Evolutionary conservation across 2,797 vertebrate genomes (phyloP).

Genomic region (Bradypodion ventrale): DNA sequence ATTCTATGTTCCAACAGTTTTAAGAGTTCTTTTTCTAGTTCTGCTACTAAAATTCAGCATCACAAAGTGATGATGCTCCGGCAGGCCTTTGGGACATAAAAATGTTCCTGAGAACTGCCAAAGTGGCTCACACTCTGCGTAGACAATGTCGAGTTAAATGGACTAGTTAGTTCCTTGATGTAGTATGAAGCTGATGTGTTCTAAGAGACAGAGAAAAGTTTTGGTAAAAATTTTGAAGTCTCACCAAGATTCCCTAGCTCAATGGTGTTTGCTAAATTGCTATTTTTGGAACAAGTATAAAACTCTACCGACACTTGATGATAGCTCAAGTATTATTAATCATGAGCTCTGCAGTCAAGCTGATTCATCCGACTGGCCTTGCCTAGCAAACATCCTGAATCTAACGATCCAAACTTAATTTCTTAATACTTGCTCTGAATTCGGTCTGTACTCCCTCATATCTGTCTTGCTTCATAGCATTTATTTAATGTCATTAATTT

Average conservation of each 20-base stretch:
- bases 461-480: not conserved
- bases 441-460: not conserved
- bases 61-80: too few species aligned
- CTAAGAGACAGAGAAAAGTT: not conserved
- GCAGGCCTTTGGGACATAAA: not conserved
- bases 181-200: not conserved
- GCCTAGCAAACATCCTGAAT: constrained; percentile 33
- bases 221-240: not conserved
- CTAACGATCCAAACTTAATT: not conserved
- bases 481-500: not conserved
- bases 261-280: not conserved
- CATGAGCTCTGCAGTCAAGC: constrained; percentile 11
- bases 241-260: not conserved
- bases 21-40: too few species aligned
- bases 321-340: constrained; percentile 27
- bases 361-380: constrained; percentile 9
- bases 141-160: not conserved
- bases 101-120: not conserved
- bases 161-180: too few species aligned
- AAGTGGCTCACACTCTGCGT: not conserved
- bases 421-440: constrained; percentile 22
- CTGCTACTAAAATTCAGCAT: too few species aligned
- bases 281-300: not conserved
- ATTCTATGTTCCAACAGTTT: too few species aligned
- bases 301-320: not conserved